These are phyloP conservation scores for Bagarius yarrelli DNA, from an alignment of 2,113 vertebrate species.

Conservation along the genomic window DNA sequence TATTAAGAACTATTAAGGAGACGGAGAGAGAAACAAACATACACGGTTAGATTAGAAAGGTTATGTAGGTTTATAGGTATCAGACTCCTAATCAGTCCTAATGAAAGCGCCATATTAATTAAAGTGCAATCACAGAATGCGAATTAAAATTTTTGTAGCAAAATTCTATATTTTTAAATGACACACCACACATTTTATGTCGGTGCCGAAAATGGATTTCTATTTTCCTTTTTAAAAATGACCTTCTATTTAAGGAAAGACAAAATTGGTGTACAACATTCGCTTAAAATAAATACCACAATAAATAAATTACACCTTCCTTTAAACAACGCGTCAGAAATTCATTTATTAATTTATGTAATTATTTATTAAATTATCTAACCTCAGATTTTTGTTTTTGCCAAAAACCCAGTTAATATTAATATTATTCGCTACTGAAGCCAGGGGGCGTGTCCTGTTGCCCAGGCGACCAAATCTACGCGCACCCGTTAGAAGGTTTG, in stretches of 20 bases:
- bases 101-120: not conserved
- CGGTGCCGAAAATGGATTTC: too few relatives aligned
- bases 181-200: too few relatives aligned
- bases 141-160: too few relatives aligned
- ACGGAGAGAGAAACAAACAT: not conserved
- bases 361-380: not conserved
- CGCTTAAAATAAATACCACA: not conserved
- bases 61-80: too few relatives aligned
- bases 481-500: not conserved
- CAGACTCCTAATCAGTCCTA: too few relatives aligned
- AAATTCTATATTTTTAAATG: too few relatives aligned
- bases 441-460: constrained; percentile 7
- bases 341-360: not conserved
- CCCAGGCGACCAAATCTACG: not conserved
- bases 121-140: not conserved
- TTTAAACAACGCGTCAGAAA: too few relatives aligned
- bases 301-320: not conserved
- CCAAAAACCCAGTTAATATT: not conserved
- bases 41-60: too few relatives aligned
- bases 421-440: not conserved
- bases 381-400: not conserved
- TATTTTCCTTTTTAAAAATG: too few relatives aligned
- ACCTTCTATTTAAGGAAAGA: too few relatives aligned
- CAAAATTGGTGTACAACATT: too few relatives aligned
- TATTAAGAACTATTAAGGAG: not conserved